Evolutionary conservation across 2,113 vertebrate genomes (phyloP).

Genomic region (Aleadryas rufinucha): DNA sequence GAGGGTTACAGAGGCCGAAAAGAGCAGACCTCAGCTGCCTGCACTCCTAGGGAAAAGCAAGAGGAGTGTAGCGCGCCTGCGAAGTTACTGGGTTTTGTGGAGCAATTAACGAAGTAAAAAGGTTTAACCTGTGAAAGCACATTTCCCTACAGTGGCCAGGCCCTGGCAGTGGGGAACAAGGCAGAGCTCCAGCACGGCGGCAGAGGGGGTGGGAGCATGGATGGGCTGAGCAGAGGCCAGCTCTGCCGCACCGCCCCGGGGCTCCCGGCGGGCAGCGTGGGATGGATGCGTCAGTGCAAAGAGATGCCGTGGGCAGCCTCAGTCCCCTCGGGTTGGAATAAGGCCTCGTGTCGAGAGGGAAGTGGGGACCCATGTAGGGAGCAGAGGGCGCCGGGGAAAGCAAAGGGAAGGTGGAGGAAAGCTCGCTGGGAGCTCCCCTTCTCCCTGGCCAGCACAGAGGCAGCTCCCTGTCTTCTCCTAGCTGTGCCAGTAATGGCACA

Average conservation of each 20-base stretch:
- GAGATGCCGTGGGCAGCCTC: neutral
- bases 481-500: fast-evolving
- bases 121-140: neutral
- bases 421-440: neutral
- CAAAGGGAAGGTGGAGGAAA: neutral
- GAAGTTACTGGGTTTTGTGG: neutral
- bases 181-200: neutral
- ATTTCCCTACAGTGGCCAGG: neutral
- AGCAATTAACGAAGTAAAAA: neutral
- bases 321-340: neutral
- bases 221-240: slow-evolving; percentile 42
- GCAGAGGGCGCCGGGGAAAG: neutral
- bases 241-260: neutral
- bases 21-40: neutral
- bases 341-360: slow-evolving; percentile 3
- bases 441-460: neutral
- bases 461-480: neutral
- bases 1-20: neutral
- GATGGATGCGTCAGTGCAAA: neutral
- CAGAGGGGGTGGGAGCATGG: neutral
- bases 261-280: neutral
- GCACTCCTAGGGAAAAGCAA: neutral
- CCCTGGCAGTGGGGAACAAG: neutral
- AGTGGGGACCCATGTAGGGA: neutral
- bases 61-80: neutral